Evolutionary conservation across 2,888 invertebrate genomes (phyloP).

Genomic region (Aricia artaxerxes): DNA sequence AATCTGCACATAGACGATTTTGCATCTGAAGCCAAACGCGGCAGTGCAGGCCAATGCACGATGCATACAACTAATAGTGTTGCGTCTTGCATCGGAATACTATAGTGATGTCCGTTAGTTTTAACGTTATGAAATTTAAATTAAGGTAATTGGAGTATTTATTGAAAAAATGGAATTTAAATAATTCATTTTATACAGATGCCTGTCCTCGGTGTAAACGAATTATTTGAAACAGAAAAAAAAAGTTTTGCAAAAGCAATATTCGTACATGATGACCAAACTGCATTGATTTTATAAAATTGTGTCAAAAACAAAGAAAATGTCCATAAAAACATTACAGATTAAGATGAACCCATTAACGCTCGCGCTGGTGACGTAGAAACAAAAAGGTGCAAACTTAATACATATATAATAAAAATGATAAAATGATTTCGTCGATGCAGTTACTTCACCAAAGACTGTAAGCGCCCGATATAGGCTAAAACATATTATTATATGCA

Average conservation of each 20-base stretch:
- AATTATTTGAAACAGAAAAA: neutral
- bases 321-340: neutral
- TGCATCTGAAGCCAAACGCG: slow-evolving; percentile 48
- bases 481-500: slow-evolving; percentile 81
- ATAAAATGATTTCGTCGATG: slow-evolving; percentile 27
- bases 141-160: neutral
- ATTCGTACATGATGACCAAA: neutral
- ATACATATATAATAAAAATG: neutral
- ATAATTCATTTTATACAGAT: neutral
- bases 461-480: slow-evolving; percentile 76
- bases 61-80: slow-evolving; percentile 79
- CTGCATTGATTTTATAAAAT: neutral
- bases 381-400: slow-evolving; percentile 7
- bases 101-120: slow-evolving; percentile 44
- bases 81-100: slow-evolving; percentile 55
- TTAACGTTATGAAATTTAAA: slow-evolving; percentile 39
- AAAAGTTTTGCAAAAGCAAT: neutral
- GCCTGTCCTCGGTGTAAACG: neutral
- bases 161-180: neutral
- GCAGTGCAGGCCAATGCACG: slow-evolving; percentile 80
- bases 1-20: slow-evolving; percentile 50
- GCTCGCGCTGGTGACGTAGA: neutral
- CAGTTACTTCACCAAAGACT: slow-evolving; percentile 33
- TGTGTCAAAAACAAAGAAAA: neutral
- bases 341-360: neutral